Evolutionary conservation across 1,140 invertebrate genomes (phyloP).

Genomic region (Galleria mellonella): DNA sequence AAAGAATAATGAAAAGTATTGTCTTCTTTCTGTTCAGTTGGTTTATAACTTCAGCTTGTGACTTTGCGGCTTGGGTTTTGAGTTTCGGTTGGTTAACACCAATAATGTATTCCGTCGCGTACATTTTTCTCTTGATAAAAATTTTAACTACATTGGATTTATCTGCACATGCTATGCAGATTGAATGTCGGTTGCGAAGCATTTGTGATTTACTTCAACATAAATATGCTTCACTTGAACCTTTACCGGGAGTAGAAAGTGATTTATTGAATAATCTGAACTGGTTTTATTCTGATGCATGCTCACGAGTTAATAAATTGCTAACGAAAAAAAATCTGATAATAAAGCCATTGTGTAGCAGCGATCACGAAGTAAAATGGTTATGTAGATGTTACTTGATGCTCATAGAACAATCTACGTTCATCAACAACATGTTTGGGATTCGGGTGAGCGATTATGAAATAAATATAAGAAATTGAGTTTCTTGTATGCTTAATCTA

Average conservation of each 20-base stretch:
- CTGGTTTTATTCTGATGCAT: slow-evolving; percentile 16
- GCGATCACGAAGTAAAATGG: slow-evolving; percentile 16
- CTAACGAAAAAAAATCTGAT: neutral
- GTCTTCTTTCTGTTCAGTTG: slow-evolving; percentile 21
- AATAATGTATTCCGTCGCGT: slow-evolving; percentile 18
- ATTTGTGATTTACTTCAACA: slow-evolving; percentile 22
- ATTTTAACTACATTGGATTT: slow-evolving; percentile 37
- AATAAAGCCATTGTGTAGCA: neutral
- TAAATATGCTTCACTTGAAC: slow-evolving; percentile 6
- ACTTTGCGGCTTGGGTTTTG: slow-evolving; percentile 28
- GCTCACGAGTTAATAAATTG: neutral
- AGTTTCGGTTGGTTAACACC: slow-evolving; percentile 22
- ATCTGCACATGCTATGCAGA: slow-evolving; percentile 29
- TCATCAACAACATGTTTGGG: slow-evolving; percentile 40
- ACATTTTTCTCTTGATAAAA: slow-evolving; percentile 37
- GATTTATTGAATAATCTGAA: slow-evolving; percentile 18
- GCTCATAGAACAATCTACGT: slow-evolving; percentile 30
- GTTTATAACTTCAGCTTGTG: slow-evolving; percentile 23
- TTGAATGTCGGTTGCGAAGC: slow-evolving; percentile 23
- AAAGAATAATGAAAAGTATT: slow-evolving; percentile 20
- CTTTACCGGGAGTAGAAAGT: neutral
- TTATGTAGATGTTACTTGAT: slow-evolving; percentile 32
- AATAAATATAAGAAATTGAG: slow-evolving; percentile 2
- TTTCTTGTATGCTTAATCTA: too few species aligned
- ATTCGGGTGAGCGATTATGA: slow-evolving; percentile 26